Conservation (phyloP, 2,113 vertebrate genomes). For the Chloropsis hardwickii region DNA sequence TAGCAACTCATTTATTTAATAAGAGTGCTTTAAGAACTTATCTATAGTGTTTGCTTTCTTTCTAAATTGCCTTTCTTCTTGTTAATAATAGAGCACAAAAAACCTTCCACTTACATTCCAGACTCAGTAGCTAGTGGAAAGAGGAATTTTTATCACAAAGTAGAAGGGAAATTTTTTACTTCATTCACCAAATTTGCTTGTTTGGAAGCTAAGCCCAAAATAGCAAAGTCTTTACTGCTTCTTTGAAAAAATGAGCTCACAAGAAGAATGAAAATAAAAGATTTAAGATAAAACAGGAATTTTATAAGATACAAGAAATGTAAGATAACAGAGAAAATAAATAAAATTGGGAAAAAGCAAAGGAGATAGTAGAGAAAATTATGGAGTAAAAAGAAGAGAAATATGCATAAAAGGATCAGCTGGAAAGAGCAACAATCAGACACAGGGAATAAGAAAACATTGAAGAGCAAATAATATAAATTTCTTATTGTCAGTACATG, state of each 20-base stretch:
- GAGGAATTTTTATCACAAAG: background rate
- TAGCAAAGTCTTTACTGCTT: background rate
- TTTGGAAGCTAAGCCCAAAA: background rate
- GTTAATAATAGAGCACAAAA: background rate
- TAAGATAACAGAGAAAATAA: background rate
- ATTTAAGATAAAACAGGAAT: background rate
- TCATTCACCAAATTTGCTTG: background rate
- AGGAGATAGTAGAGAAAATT: background rate
- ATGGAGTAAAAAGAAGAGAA: background rate
- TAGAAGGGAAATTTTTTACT: background rate
- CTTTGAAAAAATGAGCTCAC: background rate
- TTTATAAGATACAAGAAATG: background rate
- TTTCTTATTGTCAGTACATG: background rate
- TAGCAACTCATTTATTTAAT: background rate
- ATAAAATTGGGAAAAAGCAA: background rate
- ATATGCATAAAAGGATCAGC: background rate
- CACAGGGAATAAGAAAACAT: background rate
- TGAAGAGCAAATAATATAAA: background rate
- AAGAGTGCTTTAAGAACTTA: background rate
- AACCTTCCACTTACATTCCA: background rate
- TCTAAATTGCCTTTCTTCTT: background rate
- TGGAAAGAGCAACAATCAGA: background rate
- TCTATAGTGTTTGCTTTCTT: background rate
- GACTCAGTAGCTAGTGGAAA: background rate
- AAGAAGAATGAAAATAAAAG: background rate